Percentiles rank a stretch among this genome's conserved stretches.
These are phyloP conservation scores for Cepaea nemoralis DNA, from an alignment of 1,140 invertebrate genomes.

Conservation along the genomic window DNA sequence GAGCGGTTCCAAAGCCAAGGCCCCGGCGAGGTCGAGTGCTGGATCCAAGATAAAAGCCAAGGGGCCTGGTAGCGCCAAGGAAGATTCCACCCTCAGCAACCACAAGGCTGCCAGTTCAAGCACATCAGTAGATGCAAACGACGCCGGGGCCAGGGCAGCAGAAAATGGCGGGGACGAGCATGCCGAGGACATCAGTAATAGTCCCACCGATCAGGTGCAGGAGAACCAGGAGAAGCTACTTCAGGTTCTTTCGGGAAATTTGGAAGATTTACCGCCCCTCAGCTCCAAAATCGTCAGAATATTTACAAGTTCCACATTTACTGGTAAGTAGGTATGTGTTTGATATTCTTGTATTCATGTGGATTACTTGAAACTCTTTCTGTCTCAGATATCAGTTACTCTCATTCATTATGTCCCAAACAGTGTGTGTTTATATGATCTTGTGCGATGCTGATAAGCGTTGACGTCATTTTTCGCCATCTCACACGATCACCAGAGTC, in stretches of 20 bases:
- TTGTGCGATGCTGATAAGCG: no score
- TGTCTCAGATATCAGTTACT: no score
- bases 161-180: conserved; percentile 35
- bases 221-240: conserved; percentile 39
- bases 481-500: no score
- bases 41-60: conserved; percentile 16
- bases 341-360: no score
- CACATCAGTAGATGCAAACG: conserved; percentile 24
- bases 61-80: conserved; percentile 27
- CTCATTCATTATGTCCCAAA: no score
- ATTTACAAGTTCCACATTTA: conserved; percentile 98
- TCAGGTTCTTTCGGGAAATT: conserved; percentile 84
- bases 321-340: conserved; percentile 88
- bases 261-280: conserved; percentile 91
- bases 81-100: conserved; percentile 37
- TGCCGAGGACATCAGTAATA: conserved; percentile 14
- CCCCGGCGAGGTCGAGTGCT: not conserved
- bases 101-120: conserved; percentile 25
- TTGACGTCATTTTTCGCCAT: no score
- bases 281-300: conserved; percentile 98
- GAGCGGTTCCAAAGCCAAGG: conserved; percentile 7
- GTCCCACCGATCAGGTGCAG: not conserved
- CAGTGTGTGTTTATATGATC: no score
- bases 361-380: no score
- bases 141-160: not conserved